Conservation (phyloP, 2,797 vertebrate genomes). For the Anolis apletophallus region DNA sequence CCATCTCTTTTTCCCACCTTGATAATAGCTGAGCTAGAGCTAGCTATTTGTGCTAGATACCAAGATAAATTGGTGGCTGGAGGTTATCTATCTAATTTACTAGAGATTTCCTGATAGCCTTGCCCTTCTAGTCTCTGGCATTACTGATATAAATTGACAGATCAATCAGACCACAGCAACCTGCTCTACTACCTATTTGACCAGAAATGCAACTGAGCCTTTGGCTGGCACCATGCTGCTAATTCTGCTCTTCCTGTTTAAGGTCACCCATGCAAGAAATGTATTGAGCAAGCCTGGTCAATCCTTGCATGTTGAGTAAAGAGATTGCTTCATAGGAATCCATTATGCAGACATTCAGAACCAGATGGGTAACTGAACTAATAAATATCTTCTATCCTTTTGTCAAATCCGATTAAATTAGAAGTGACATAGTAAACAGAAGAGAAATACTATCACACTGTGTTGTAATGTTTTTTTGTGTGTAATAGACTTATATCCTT, state of each 20-base stretch:
- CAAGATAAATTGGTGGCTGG: slow-evolving; percentile 58
- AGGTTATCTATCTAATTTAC: slow-evolving; percentile 58
- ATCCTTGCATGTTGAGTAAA: slow-evolving; percentile 20
- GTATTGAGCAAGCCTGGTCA: fast-evolving
- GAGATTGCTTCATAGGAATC: not conserved
- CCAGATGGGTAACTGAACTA: not conserved
- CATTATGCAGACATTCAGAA: slow-evolving; percentile 30
- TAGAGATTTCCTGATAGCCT: slow-evolving; percentile 59
- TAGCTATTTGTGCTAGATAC: slow-evolving; percentile 29
- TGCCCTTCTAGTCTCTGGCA: slow-evolving; percentile 42
- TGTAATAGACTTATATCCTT: slow-evolving; percentile 24
- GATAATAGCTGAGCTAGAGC: slow-evolving; percentile 47
- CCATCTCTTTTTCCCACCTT: slow-evolving; percentile 42
- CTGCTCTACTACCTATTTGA: not conserved
- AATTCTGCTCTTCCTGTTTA: not conserved
- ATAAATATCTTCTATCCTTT: not conserved
- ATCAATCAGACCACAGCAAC: slow-evolving; percentile 44
- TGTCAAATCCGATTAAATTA: slow-evolving; percentile 37
- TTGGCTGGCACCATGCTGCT: not conserved
- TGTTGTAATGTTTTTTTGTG: not conserved
- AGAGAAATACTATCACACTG: not conserved
- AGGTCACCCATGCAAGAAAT: not conserved
- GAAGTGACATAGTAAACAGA: slow-evolving; percentile 15
- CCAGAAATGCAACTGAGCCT: not conserved
- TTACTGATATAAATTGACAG: slow-evolving; percentile 56